Evolutionary conservation across 2,888 invertebrate genomes (phyloP), one percentile per base, ranked within the genome.

Genomic region (Spodoptera littoralis): DNA sequence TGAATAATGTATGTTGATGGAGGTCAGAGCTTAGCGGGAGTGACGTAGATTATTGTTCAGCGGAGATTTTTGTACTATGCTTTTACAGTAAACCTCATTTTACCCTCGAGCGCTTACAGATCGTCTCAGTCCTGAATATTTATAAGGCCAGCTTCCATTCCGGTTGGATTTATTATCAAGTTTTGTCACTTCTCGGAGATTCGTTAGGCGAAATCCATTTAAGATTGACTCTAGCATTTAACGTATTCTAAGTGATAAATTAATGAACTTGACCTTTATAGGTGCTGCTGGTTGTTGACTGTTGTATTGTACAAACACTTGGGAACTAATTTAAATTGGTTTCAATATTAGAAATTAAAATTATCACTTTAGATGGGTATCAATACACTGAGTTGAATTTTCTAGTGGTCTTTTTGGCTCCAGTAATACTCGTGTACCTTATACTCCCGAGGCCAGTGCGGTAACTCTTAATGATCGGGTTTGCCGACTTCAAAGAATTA

Each of bases 61-160:
- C 60, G 53, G 67, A 77, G 79, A 83, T 82, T 85, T 82, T 81
- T 77, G 60, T 81, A 80, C 76, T 76, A 57, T 75, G 75, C 60
- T 67, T 65, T 69, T 77, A 82, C 76, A 56, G 78, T 81, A 83
- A 76, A 80, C 70, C 77, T 85, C 74, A 83, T 88, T 88, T 87
- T 82, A 86, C 79, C 81, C 84, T 84, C 77, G 77, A 82, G 70
- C 75, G 83, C 78, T 82, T 79, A 75, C 70, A 75, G 73, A 76
- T 77, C 74, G 72, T 70, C 69, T 70, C 76, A 77, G 76, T 80
- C 80, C 77, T 89, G 91, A 90, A 92, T 91, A 91, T 90, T 91
- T 89, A 91, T 90, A 86, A 87, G 84, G 74, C 73, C 67, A 79
- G 79, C 79, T 82, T 79, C 78, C 74, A 75, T 72, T 82, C 70